phyloP scores from a whole-genome alignment of 2,888 invertebrate genomes.

The Chaetogeoica ovagalla region DNA sequence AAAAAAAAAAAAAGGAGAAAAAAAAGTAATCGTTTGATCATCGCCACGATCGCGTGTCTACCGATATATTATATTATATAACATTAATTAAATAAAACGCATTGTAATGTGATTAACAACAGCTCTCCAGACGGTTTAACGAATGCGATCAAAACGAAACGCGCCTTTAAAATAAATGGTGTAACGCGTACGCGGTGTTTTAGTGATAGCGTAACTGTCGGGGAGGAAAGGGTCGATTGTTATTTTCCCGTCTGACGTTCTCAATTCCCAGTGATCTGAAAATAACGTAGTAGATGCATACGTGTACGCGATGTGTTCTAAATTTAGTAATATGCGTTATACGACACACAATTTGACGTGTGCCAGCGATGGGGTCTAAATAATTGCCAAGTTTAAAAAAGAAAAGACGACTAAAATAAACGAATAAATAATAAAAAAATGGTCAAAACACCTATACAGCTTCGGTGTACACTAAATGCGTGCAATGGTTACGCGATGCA shows the following conservation, averaged over 20 bases:
- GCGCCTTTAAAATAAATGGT: too few species aligned
- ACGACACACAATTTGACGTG: slow-evolving; percentile 15
- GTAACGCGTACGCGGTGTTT: background rate
- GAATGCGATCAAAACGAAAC: slow-evolving; percentile 1
- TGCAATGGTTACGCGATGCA: background rate
- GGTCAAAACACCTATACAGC: background rate
- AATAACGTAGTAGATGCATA: background rate
- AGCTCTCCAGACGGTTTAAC: slow-evolving; percentile 21
- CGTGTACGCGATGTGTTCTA: slow-evolving; percentile 25
- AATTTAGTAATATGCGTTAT: slow-evolving; percentile 38
- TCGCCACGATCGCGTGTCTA: too few species aligned
- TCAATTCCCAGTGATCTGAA: slow-evolving; percentile 9
- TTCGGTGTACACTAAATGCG: background rate
- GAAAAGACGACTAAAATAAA: slow-evolving; percentile 37
- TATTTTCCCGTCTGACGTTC: background rate
- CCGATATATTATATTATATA: too few species aligned
- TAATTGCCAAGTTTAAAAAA: slow-evolving; percentile 41
- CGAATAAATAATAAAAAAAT: background rate
- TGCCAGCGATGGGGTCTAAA: slow-evolving; percentile 32
- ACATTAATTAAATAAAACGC: slow-evolving; percentile 15
- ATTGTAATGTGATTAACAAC: slow-evolving; percentile 22
- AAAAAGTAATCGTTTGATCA: too few species aligned
- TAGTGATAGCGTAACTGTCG: background rate
- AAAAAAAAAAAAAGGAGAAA: too few species aligned
- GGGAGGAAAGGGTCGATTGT: slow-evolving; percentile 1